phyloP scores from a whole-genome alignment of 2,113 vertebrate genomes.

The Felis chaus region DNA sequence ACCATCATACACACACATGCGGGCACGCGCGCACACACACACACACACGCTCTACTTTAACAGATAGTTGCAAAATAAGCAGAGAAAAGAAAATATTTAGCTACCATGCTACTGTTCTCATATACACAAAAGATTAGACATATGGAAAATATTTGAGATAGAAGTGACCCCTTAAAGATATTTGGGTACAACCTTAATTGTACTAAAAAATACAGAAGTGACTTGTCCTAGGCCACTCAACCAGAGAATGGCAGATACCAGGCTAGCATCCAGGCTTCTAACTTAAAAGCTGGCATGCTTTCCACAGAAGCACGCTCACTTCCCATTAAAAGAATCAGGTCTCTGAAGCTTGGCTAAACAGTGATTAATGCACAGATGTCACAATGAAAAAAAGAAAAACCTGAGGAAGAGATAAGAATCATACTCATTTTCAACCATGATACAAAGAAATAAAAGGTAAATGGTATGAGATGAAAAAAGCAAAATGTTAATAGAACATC shows the following conservation, averaged over 20 bases:
- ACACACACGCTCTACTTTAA: not conserved
- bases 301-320: not conserved
- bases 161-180: not conserved
- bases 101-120: not conserved
- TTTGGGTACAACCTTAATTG: not conserved
- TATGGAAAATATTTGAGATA: not conserved
- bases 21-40: not conserved
- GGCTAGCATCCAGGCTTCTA: not conserved
- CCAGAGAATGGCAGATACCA: not conserved
- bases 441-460: constrained; percentile 62
- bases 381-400: not conserved
- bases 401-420: constrained; percentile 55
- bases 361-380: constrained; percentile 29
- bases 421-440: constrained; percentile 52
- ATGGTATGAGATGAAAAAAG: constrained; percentile 57
- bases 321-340: constrained; percentile 15
- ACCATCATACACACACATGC: not conserved
- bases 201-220: not conserved
- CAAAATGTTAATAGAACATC: constrained; percentile 50
- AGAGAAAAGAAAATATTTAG: constrained; percentile 3
- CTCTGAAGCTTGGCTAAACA: constrained; percentile 11
- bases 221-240: not conserved
- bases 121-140: constrained; percentile 11
- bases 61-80: not conserved
- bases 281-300: not conserved